Evolutionary conservation across 2,113 vertebrate species (phyloP).

Genomic region (Sinosuthora webbiana): DNA sequence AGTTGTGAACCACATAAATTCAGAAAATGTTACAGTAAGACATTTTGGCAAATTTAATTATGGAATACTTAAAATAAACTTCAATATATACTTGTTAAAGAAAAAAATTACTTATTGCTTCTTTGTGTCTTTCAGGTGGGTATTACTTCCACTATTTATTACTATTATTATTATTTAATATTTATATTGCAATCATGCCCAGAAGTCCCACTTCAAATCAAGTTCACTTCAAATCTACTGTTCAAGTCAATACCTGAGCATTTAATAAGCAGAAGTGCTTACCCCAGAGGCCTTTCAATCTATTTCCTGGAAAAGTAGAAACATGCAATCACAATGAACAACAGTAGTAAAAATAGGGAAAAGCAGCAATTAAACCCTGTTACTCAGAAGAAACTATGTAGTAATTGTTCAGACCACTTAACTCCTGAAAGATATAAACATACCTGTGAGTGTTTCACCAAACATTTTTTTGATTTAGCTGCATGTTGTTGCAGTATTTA

Average conservation of each 20-base stretch:
- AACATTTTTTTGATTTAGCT: neutral
- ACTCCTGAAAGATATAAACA: neutral
- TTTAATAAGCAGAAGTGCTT: neutral
- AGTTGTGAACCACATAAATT: neutral
- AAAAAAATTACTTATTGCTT: neutral
- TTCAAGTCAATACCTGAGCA: neutral
- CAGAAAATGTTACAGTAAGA: neutral
- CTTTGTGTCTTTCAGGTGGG: neutral
- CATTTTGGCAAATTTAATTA: neutral
- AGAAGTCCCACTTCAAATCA: neutral
- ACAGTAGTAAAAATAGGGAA: neutral
- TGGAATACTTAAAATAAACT: neutral
- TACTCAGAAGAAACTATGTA: neutral
- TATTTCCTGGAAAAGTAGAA: neutral
- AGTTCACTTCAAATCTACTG: neutral
- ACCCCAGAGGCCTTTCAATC: neutral
- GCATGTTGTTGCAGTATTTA: neutral
- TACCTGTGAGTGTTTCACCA: neutral
- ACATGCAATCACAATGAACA: rapidly evolving
- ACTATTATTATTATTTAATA: neutral
- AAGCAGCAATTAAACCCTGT: neutral
- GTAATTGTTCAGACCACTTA: neutral
- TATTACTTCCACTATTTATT: neutral
- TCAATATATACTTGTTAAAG: neutral
- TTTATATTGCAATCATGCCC: neutral